These are phyloP conservation scores for Teinopalpus imperialis DNA, from an alignment of 2,888 invertebrate species.

Conservation along the genomic window DNA sequence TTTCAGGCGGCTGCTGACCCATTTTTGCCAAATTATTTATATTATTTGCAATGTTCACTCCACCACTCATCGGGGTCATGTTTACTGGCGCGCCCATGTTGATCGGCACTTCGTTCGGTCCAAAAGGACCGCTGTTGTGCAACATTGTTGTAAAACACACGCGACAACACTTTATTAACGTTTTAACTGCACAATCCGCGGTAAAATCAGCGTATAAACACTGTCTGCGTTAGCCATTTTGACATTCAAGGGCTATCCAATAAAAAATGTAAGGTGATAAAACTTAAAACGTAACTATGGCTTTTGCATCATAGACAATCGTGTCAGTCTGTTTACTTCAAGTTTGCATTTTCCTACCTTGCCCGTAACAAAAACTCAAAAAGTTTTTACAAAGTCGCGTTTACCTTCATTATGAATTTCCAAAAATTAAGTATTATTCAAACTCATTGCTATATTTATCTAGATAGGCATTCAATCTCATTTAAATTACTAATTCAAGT, in stretches of 20 bases:
- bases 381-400: too few species aligned
- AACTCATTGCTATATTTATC: too few species aligned
- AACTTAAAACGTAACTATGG: slow-evolving; percentile 20
- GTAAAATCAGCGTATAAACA: slow-evolving; percentile 51
- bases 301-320: slow-evolving; percentile 22
- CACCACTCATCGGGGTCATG: slow-evolving; percentile 47
- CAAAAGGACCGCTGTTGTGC: slow-evolving; percentile 65
- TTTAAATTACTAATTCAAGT: too few species aligned
- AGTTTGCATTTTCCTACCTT: too few species aligned
- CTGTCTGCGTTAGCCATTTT: slow-evolving; percentile 59
- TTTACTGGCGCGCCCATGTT: slow-evolving; percentile 56
- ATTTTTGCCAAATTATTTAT: slow-evolving; percentile 57
- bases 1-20: slow-evolving; percentile 43
- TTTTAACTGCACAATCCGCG: slow-evolving; percentile 28
- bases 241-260: slow-evolving; percentile 39
- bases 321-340: slow-evolving; percentile 2
- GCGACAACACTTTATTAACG: slow-evolving; percentile 27
- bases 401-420: too few species aligned
- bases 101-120: slow-evolving; percentile 56
- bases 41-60: slow-evolving; percentile 51
- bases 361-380: too few species aligned
- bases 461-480: too few species aligned
- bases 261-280: slow-evolving; percentile 19
- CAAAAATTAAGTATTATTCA: too few species aligned
- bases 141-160: slow-evolving; percentile 48